phyloP scores from a whole-genome alignment of 2,888 invertebrate species.

The Leptinotarsa haldemani region DNA sequence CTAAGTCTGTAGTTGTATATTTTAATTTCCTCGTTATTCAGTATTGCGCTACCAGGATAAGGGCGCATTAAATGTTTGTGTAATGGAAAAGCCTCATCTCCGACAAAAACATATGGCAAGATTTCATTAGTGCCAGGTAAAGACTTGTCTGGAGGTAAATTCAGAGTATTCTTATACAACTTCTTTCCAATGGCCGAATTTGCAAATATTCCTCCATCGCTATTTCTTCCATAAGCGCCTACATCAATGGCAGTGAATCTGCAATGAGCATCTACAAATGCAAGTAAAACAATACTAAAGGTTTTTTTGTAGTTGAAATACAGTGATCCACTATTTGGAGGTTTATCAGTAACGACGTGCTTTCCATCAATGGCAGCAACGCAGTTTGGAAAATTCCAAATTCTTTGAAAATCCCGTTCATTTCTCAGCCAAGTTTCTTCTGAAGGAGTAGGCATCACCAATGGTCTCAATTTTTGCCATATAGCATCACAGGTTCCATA shows the following conservation, averaged over 20 bases:
- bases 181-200: not conserved
- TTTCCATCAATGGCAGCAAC: conserved; percentile 18
- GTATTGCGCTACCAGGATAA: conserved; percentile 17
- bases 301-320: conserved; percentile 21
- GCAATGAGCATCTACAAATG: conserved; percentile 32
- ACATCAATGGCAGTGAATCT: conserved; percentile 14
- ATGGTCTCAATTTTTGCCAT: not conserved
- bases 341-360: conserved; percentile 12
- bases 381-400: conserved; percentile 17
- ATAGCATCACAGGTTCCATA: not conserved
- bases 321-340: conserved; percentile 13
- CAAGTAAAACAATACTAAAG: conserved; percentile 46
- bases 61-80: conserved; percentile 28
- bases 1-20: conserved; percentile 16
- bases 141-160: too few species aligned
- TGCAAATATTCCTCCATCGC: conserved; percentile 6
- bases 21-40: not conserved
- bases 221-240: conserved; percentile 7
- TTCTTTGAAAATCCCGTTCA: not conserved
- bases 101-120: conserved; percentile 18
- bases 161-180: too few species aligned
- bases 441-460: conserved; percentile 13
- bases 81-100: conserved; percentile 20
- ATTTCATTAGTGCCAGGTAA: too few species aligned
- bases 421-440: conserved; percentile 7